These are phyloP conservation scores for Oncorhynchus clarkii DNA, from an alignment of 2,113 vertebrate species.

Conservation along the genomic window DNA sequence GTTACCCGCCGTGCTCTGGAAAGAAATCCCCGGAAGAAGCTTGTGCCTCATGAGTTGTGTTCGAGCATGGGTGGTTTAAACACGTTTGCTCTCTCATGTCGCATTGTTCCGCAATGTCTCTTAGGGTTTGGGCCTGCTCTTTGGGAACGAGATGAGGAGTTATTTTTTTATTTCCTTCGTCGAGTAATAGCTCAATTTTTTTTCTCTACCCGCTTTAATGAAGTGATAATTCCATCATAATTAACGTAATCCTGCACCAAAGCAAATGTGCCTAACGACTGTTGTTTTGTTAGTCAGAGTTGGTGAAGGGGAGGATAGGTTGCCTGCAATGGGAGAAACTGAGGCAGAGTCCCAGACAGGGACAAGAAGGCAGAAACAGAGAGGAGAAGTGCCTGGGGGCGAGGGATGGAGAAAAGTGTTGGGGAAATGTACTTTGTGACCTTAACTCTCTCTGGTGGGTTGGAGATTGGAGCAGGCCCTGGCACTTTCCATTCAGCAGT, in stretches of 20 bases:
- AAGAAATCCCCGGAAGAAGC: slow-evolving; percentile 43
- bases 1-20: slow-evolving; percentile 16
- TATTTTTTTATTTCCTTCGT: slow-evolving; percentile 53
- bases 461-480: slow-evolving; percentile 22
- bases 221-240: slow-evolving; percentile 78
- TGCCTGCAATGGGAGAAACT: slow-evolving; percentile 52
- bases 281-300: slow-evolving; percentile 74
- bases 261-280: slow-evolving; percentile 79
- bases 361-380: slow-evolving; percentile 20
- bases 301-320: slow-evolving; percentile 59
- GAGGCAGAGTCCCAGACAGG: slow-evolving; percentile 53
- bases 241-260: slow-evolving; percentile 78
- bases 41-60: slow-evolving; percentile 30
- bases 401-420: slow-evolving; percentile 28
- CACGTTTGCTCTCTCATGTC: slow-evolving; percentile 45
- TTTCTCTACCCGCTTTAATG: slow-evolving; percentile 76
- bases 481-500: slow-evolving; percentile 52
- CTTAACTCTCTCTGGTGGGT: slow-evolving; percentile 23
- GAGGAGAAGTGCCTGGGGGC: slow-evolving; percentile 29
- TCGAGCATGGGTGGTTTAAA: slow-evolving; percentile 56
- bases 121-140: slow-evolving; percentile 26
- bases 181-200: slow-evolving; percentile 37
- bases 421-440: slow-evolving; percentile 57
- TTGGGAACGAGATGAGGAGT: slow-evolving; percentile 39
- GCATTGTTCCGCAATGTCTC: slow-evolving; percentile 38